phyloP scores from a whole-genome alignment of 2,113 vertebrate genomes.

The Bubo bubo region DNA sequence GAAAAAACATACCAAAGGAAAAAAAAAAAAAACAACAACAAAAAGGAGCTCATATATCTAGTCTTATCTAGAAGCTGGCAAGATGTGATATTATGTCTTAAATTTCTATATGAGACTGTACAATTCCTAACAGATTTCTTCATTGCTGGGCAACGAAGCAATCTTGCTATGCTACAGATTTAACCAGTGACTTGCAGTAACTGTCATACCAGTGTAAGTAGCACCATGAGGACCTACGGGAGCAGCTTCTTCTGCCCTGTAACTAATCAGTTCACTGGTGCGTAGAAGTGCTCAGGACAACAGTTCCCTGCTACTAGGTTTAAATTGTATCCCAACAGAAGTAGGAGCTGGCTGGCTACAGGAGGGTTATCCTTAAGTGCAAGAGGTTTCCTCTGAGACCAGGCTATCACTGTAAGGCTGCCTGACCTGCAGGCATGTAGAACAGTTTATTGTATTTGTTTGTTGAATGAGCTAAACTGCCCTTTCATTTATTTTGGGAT shows the following conservation, averaged over 20 bases:
- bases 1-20: not conserved
- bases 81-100: not conserved
- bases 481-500: not conserved
- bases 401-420: not conserved
- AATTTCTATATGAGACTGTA: not conserved
- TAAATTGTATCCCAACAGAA: not conserved
- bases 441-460: not conserved
- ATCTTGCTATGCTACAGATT: not conserved
- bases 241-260: not conserved
- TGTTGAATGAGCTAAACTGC: not conserved
- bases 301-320: not conserved
- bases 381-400: not conserved
- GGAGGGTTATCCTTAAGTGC: not conserved
- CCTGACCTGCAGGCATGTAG: not conserved
- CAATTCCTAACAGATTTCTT: not conserved
- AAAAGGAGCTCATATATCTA: not conserved
- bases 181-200: not conserved
- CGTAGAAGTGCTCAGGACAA: not conserved
- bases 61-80: not conserved
- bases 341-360: not conserved
- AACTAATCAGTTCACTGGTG: not conserved
- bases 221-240: not conserved
- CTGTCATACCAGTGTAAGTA: not conserved
- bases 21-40: not conserved
- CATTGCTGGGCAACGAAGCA: not conserved